A percentile compares a stretch with the other conserved stretches of the same genome.
Evolutionary conservation across 2,888 invertebrate genomes (phyloP).

Genomic region (Ramazzottius varieornatus): DNA sequence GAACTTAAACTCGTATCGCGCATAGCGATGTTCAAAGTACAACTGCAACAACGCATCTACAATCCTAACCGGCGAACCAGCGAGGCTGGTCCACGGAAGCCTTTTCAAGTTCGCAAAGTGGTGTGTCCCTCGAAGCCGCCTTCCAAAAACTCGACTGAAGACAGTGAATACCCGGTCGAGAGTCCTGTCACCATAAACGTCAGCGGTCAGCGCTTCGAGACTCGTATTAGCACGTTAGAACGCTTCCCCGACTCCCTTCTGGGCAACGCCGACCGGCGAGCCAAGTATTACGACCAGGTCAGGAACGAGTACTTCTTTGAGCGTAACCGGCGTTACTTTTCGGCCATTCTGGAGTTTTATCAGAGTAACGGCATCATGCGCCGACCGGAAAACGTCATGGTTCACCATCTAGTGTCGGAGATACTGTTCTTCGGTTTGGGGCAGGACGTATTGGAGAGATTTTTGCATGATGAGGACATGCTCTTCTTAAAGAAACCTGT

Average conservation of each 20-base stretch:
- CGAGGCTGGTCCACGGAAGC: too few relatives aligned
- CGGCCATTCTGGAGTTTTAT: neutral
- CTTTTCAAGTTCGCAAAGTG: too few relatives aligned
- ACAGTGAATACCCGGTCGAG: too few relatives aligned
- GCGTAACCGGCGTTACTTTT: neutral
- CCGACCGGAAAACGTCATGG: neutral
- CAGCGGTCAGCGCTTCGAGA: neutral
- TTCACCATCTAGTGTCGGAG: neutral
- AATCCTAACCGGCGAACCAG: too few relatives aligned
- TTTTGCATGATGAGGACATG: neutral
- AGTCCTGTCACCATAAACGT: constrained; percentile 1
- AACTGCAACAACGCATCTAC: too few relatives aligned
- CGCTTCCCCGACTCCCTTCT: constrained; percentile 1
- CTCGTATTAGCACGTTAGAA: neutral
- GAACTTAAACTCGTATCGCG: too few relatives aligned
- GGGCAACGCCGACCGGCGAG: neutral
- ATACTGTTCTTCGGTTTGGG: neutral
- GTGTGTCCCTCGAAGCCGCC: too few relatives aligned
- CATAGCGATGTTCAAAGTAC: too few relatives aligned
- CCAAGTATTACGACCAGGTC: neutral
- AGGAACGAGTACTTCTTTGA: neutral
- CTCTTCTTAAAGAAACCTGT: constrained; percentile 15
- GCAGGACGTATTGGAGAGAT: neutral
- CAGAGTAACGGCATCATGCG: neutral
- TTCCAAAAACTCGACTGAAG: too few relatives aligned